A percentile compares a stretch with the other conserved stretches of the same genome.
phyloP scores from a whole-genome alignment of 2,797 vertebrate genomes.

The Pristis pectinata region DNA sequence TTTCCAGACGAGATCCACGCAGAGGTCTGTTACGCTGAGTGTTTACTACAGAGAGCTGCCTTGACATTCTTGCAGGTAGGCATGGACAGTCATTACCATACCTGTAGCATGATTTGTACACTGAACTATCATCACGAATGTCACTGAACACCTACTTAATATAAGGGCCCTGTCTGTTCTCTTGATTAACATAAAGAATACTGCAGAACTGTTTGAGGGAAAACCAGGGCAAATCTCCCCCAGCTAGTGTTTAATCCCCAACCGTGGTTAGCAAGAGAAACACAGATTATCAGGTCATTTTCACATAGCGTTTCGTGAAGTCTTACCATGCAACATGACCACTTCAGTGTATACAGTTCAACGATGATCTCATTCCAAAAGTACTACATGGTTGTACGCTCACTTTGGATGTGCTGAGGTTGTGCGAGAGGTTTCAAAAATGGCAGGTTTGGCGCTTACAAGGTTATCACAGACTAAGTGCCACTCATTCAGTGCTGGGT shows the following conservation, averaged over 20 bases:
- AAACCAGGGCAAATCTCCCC: background rate
- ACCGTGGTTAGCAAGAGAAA: background rate
- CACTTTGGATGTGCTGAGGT: background rate
- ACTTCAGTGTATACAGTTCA: background rate
- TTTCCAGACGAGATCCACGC: slow-evolving; percentile 71
- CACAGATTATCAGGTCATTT: background rate
- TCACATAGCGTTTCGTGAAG: background rate
- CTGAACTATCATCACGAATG: background rate
- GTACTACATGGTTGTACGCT: background rate
- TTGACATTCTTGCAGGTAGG: slow-evolving; percentile 76
- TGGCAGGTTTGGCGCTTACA: background rate
- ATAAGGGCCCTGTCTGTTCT: background rate
- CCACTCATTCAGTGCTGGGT: background rate
- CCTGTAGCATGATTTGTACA: background rate
- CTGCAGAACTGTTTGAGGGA: background rate
- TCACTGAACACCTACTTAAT: too few species aligned
- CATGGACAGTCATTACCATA: too few species aligned
- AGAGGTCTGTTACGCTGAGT: slow-evolving; percentile 74
- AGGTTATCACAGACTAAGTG: too few species aligned
- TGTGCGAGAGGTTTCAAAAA: background rate
- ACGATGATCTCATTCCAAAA: background rate
- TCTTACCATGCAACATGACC: background rate
- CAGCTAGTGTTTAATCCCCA: background rate
- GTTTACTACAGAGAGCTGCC: slow-evolving; percentile 72
- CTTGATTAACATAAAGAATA: background rate